phyloP scores from a whole-genome alignment of 2,113 vertebrate genomes.

The Macquaria australasica region DNA sequence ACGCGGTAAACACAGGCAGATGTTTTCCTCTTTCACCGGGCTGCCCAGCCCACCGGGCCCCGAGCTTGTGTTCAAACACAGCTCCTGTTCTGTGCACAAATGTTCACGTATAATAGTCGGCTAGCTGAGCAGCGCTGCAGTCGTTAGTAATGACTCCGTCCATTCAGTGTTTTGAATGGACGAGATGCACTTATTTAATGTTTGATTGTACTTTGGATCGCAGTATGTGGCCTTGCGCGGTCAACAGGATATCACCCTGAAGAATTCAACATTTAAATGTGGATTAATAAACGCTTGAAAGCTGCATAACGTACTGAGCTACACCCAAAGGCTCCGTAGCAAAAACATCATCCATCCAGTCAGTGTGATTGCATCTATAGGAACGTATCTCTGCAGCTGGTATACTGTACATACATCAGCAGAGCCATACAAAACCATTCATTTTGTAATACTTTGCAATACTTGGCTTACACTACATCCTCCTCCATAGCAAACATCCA shows the following conservation, averaged over 20 bases:
- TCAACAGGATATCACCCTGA: neutral
- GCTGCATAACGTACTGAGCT: neutral
- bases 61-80: neutral
- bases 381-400: neutral
- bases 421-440: neutral
- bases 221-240: neutral
- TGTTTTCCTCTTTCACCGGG: neutral
- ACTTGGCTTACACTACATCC: neutral
- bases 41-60: accelerated
- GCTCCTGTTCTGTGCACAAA: neutral
- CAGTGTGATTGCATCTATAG: neutral
- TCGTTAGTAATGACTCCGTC: slow-evolving; percentile 1
- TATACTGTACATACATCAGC: too few species aligned
- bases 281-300: neutral
- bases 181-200: neutral
- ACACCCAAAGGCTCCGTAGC: neutral
- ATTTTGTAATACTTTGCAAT: neutral
- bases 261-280: neutral
- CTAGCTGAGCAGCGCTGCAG: slow-evolving; percentile 19
- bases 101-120: neutral
- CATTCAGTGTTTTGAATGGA: slow-evolving; percentile 40
- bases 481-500: neutral
- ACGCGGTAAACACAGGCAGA: slow-evolving; percentile 67
- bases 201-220: neutral
- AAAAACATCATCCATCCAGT: neutral